Base-by-base conservation (phyloP, 2,888 invertebrate species). In the Pyralis farinalis region DNA sequence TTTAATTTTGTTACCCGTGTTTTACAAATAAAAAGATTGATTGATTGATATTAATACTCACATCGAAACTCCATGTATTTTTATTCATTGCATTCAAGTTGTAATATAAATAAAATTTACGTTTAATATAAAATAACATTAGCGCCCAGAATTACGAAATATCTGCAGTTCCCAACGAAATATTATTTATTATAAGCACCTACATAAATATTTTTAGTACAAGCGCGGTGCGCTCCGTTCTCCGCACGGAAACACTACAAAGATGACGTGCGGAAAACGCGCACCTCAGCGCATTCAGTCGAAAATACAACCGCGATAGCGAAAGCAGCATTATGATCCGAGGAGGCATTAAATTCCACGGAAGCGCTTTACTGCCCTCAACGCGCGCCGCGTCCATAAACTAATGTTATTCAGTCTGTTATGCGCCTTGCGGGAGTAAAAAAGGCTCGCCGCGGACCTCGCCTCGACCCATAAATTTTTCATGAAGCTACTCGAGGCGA, bases 361-460 rank as follows among this genome's bases (percentile, higher is more conserved):
- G 63, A 66, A 70, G 61, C 71, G 65, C 65, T 73, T 76, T 74
- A 46, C 43, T 65, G 55, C 52, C 58, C 47, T 58, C 55, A 49
- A 47, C 64, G 57, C 63, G 64, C 71, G 59, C 61, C 60, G 63
- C 64, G 54, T 62, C 72, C 69, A 73, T 84, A 82, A 85, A 83
- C 75, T 81, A 81, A 84, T 82, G 75, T 77, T 80, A 81, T 83
- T 82, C 80, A 65, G 70, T 51, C 51, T 46, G 70, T 75, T 73
- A 76, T 75, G 70, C 70, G 75, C 70, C 75, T 71, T 65, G 65
- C 56, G 77, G 72, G 71, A 67, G 61, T 65, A 44, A 47, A 51
- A 42, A 50, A 46, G 47, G 50, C 42, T 30, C 46, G 49, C 38
- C 43, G 35, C 37, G 47, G 46, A 34, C 51, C 42, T 41, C 9